Conservation (phyloP, 1,140 invertebrate species). For the Pinna nobilis region DNA sequence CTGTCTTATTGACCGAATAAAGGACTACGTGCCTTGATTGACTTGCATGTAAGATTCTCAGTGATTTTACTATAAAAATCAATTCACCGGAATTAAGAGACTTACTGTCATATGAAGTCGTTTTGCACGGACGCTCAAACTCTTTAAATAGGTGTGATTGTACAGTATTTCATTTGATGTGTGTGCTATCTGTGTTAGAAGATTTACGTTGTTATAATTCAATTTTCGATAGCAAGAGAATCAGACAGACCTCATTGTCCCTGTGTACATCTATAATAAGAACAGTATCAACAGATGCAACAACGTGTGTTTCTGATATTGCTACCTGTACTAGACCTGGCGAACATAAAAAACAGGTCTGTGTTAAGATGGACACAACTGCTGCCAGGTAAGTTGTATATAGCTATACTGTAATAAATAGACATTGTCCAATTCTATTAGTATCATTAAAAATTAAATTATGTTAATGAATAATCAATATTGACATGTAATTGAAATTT, state of each 20-base stretch:
- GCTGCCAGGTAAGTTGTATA: too few species aligned
- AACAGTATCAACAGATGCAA: background rate
- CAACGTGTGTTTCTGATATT: slow-evolving; percentile 1
- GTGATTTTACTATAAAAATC: too few species aligned
- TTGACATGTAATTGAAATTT: too few species aligned
- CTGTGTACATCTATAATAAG: background rate
- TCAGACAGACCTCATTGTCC: background rate
- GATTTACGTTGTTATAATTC: background rate
- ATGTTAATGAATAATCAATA: background rate
- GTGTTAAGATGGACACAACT: background rate
- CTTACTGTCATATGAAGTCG: too few species aligned
- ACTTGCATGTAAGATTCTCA: too few species aligned
- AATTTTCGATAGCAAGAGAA: background rate
- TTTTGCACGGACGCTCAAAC: too few species aligned
- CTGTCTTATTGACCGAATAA: too few species aligned
- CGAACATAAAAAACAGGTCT: slow-evolving; percentile 4
- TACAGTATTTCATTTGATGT: background rate
- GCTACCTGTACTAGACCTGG: background rate
- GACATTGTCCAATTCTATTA: too few species aligned
- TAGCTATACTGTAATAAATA: too few species aligned
- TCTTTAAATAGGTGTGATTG: background rate
- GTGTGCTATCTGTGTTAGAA: background rate
- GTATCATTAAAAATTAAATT: too few species aligned
- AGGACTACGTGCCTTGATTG: too few species aligned
- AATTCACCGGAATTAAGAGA: too few species aligned